Evolutionary conservation across 1,140 invertebrate genomes (phyloP), one percentile per base, ranked within the genome.

Genomic region (Megalonaias nervosa): DNA sequence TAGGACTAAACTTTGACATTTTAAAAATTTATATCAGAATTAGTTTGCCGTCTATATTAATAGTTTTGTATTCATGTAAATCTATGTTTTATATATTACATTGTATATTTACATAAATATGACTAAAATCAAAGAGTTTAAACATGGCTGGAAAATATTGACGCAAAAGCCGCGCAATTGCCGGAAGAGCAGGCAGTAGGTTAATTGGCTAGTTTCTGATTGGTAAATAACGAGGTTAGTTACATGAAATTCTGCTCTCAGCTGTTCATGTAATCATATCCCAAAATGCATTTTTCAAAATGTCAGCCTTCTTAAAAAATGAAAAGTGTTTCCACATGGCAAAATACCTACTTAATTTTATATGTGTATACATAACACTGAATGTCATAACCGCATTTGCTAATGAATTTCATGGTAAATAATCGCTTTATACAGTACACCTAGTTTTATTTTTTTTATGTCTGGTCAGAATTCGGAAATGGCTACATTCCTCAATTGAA

Each of bases 241-340:
- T 71, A 78, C 71, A 71, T 78, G 76, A 74, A 48, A 69, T 26
- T 61, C 64, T 67, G 55, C 57, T 71, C 59, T 38, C 15, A 38
- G 58, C n/a, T 66, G 23, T 26, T n/a, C 56, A 79, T 71, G 74
- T 79, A 79, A 82, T 48, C 69, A 76, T 72, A 78, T 81, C 80
- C 78, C 77, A 80, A 23, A 71, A 61, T 76, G 64, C 77, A 73
- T 11, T 23, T 31, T 48, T 19, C 59, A 82, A 82, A 21, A 82
- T 82, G 81, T 70, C 78, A 77, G 77, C 81, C 58, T 59, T 77
- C 77, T 74, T 71, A 26, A 17, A 6, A 19, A 1, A 15, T 11
- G 6, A 48, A 17, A 65, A 68, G 56, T 57, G 38, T 16, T 58
- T 57, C 15, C 57, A 60, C 2, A 31, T 79, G 67, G 19, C 75